Evolutionary conservation across 2,888 invertebrate genomes (phyloP).

Genomic region (Microdon myrmicae): DNA sequence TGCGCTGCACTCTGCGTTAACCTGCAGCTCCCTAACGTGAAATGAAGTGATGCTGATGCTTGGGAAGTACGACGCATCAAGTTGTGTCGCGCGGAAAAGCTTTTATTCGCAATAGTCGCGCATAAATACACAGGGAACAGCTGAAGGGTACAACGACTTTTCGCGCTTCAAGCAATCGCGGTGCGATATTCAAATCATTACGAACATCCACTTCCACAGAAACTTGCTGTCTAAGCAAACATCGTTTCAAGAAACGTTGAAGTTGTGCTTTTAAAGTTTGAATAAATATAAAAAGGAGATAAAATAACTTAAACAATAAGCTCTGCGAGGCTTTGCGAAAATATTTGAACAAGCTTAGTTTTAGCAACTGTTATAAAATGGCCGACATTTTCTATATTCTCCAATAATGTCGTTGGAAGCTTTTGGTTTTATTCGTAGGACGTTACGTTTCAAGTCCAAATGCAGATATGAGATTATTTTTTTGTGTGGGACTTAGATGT

Average conservation of each 20-base stretch:
- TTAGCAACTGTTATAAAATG: too few relatives aligned
- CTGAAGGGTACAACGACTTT: slow-evolving; percentile 27
- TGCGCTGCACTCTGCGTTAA: slow-evolving; percentile 33
- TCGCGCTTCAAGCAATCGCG: slow-evolving; percentile 30
- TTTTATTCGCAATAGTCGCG: slow-evolving; percentile 33
- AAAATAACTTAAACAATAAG: not conserved
- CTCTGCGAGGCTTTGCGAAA: slow-evolving; percentile 14
- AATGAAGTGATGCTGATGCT: slow-evolving; percentile 36
- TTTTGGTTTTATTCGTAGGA: too few relatives aligned
- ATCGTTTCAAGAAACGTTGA: too few relatives aligned
- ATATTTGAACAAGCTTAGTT: too few relatives aligned
- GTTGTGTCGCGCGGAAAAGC: slow-evolving; percentile 37
- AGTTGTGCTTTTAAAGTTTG: too few relatives aligned
- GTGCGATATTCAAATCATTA: slow-evolving; percentile 21
- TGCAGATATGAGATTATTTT: too few relatives aligned
- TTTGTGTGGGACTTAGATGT: too few relatives aligned
- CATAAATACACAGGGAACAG: slow-evolving; percentile 37
- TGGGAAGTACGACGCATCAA: slow-evolving; percentile 6
- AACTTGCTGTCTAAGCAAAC: too few relatives aligned
- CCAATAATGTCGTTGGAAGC: too few relatives aligned
- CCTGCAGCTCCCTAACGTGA: slow-evolving; percentile 40
- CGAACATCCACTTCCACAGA: slow-evolving; percentile 2
- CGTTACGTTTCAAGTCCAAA: too few relatives aligned
- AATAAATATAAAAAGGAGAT: not conserved
- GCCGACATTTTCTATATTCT: too few relatives aligned